These are phyloP conservation scores for Zophobas morio DNA, from an alignment of 1,140 invertebrate species.

Conservation along the genomic window DNA sequence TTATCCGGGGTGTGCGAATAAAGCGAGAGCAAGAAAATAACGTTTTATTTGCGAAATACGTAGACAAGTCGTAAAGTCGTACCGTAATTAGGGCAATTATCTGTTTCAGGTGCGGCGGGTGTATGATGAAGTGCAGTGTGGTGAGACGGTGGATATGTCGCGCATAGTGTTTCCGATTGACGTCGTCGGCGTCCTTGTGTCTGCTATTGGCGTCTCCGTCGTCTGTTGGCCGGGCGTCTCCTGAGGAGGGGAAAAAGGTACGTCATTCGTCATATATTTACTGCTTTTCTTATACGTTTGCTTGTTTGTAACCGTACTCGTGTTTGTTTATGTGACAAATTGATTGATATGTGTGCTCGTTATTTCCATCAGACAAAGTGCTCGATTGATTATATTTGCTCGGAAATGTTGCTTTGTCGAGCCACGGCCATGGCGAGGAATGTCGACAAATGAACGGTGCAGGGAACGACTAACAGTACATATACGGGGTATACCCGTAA, in stretches of 20 bases:
- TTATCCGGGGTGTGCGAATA: conserved; percentile 33
- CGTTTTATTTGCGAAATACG: conserved; percentile 37
- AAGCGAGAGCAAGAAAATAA: conserved; percentile 26
- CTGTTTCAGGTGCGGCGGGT: conserved; percentile 53
- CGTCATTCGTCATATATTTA: conserved; percentile 57
- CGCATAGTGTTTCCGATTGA: conserved; percentile 55
- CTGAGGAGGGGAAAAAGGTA: conserved; percentile 55
- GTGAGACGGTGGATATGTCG: conserved; percentile 52
- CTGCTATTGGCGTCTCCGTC: conserved; percentile 55
- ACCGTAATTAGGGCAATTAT: conserved; percentile 28
- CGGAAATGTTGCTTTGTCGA: not conserved
- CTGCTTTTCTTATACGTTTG: conserved; percentile 46
- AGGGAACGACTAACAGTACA: too few relatives aligned
- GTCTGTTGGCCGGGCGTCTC: conserved; percentile 46
- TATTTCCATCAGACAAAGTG: conserved; percentile 10
- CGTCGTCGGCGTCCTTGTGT: conserved; percentile 57
- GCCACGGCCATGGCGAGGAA: not conserved
- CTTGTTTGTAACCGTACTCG: conserved; percentile 26
- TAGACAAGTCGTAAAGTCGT: conserved; percentile 32
- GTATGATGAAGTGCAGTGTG: conserved; percentile 55
- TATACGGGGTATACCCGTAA: too few relatives aligned
- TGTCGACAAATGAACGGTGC: too few relatives aligned
- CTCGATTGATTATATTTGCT: conserved; percentile 5
- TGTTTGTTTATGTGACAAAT: conserved; percentile 44
- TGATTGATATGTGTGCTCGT: conserved; percentile 34